These are phyloP conservation scores for Psittacula echo DNA, from an alignment of 2,797 vertebrate genomes.

Conservation along the genomic window DNA sequence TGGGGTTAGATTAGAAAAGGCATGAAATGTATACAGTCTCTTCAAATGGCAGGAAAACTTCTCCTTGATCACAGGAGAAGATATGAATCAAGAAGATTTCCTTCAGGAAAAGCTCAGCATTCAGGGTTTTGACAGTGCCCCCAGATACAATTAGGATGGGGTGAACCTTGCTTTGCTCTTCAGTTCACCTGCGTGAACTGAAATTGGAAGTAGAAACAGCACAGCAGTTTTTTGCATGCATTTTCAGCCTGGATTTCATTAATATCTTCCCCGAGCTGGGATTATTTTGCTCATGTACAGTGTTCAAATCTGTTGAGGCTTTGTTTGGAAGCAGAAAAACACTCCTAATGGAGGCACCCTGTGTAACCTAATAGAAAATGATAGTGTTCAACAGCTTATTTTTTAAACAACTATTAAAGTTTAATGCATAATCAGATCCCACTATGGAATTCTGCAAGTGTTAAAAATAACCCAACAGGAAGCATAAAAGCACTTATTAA, in stretches of 20 bases:
- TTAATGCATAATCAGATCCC: slow-evolving; percentile 36
- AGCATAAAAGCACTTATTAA: slow-evolving; percentile 65
- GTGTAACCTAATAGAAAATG: neutral
- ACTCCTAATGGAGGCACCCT: slow-evolving; percentile 10
- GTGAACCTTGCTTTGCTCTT: slow-evolving; percentile 40
- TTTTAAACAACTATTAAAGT: slow-evolving; percentile 27
- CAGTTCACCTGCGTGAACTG: slow-evolving; percentile 45
- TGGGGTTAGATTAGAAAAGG: slow-evolving; percentile 4
- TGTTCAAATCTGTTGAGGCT: slow-evolving; percentile 9
- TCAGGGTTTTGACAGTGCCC: slow-evolving; percentile 16
- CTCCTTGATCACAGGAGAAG: neutral
- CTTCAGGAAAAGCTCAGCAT: slow-evolving; percentile 32
- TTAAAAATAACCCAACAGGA: slow-evolving; percentile 71
- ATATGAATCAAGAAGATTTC: slow-evolving; percentile 14
- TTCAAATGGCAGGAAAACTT: slow-evolving; percentile 16
- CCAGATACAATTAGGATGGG: slow-evolving; percentile 25
- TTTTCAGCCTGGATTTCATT: slow-evolving; percentile 56
- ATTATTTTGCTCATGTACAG: slow-evolving; percentile 24
- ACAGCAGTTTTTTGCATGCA: slow-evolving; percentile 13
- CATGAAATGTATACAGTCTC: neutral
- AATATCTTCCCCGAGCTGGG: slow-evolving; percentile 27
- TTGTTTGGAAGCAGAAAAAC: slow-evolving; percentile 52
- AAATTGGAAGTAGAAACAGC: slow-evolving; percentile 21
- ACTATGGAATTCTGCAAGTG: neutral
- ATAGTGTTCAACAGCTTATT: neutral